Evolutionary conservation across 2,888 invertebrate genomes (phyloP), one percentile per base, ranked within the genome.

Genomic region (Gibbula magus): DNA sequence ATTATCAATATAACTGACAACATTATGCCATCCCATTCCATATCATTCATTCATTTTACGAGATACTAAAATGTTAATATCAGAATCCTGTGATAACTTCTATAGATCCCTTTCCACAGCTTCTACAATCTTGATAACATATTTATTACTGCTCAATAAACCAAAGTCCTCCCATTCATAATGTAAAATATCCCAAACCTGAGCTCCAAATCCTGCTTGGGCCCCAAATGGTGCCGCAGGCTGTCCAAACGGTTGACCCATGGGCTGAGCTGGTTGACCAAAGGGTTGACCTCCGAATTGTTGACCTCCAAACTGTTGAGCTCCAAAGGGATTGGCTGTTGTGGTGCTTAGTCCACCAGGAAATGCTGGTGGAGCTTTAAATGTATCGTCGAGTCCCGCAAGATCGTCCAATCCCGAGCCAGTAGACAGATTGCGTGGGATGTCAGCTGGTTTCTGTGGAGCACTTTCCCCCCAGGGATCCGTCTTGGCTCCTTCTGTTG

Each of bases 391-490:
- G 39, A 84, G 76, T 32, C 80, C 79, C 51, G 79, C 79, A 10
- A 86, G 77, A 66, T 87, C 85, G 20, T 80, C 75, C 10, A 86
- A 82, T 53, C 83, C 82, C n/a, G 83, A 81, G 10, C 83, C 54
- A 45, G 84, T 25, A 20, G 82, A 56, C 18, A 54, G 67, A 16
- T 51, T 66, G 0, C 75, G 66, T 35, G 51, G 32, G 25, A 51
- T 51, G 61, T 61, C 56, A 25, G 79, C 75, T 56, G 76, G 45
- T 7, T 75, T 53, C 32, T 54, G 25, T 25, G 85, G 39, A 1
- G 85, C 77, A 2, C 87, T 73, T 1, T 82, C 67, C 61, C 88
- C 88, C 81, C 86, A 87, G 8, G 85, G 83, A 39, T 86, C 84
- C 54, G 80, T 81, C 18, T 39, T 74, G n/a, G 74, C 66, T 32